A percentile compares a stretch with the other conserved stretches of the same genome.
phyloP scores from a whole-genome alignment of 2,888 invertebrate species.

The Yponomeuta malinellus region DNA sequence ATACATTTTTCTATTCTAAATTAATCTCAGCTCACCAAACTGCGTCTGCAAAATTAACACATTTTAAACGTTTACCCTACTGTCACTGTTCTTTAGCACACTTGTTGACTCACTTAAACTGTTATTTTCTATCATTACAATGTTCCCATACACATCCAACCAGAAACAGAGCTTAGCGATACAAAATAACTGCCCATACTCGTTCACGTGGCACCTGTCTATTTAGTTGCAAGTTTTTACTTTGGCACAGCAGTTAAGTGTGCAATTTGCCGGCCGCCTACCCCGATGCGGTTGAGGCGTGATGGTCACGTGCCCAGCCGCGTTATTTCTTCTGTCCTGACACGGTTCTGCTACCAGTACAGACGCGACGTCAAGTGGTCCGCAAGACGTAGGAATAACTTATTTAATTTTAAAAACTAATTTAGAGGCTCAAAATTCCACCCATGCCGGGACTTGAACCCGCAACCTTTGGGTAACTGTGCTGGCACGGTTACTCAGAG shows the following conservation, averaged over 20 bases:
- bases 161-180: not conserved
- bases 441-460: too few species aligned
- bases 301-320: not conserved
- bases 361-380: not conserved
- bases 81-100: too few species aligned
- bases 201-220: not conserved
- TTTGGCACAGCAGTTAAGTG: not conserved
- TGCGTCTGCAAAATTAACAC: too few species aligned
- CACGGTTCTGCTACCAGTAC: not conserved
- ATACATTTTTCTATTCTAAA: too few species aligned
- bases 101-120: not conserved
- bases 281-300: not conserved
- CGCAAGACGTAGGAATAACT: not conserved
- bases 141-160: not conserved
- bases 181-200: not conserved
- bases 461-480: too few species aligned
- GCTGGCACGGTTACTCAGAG: too few species aligned
- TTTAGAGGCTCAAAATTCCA: too few species aligned
- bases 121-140: not conserved
- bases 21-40: too few species aligned
- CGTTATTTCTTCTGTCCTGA: not conserved
- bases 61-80: too few species aligned
- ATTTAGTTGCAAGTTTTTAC: not conserved
- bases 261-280: not conserved
- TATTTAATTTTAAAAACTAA: too few species aligned